Evolutionary conservation across 1,140 invertebrate genomes (phyloP).

Genomic region (Colletes latitarsis): DNA sequence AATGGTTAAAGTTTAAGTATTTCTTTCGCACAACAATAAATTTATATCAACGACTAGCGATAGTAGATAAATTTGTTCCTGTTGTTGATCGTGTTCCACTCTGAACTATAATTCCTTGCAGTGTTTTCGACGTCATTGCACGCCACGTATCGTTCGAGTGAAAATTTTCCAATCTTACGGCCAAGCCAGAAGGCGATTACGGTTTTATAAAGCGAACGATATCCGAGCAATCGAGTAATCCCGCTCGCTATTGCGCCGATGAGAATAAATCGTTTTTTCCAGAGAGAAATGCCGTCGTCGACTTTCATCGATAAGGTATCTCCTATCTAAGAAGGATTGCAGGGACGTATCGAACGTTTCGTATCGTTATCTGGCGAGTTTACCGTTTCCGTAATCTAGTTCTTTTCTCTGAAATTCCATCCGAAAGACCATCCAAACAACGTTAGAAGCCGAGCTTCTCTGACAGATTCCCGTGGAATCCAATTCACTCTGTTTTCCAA

Average conservation of each 20-base stretch:
- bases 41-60: too few relatives aligned
- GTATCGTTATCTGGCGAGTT: not conserved
- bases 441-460: too few relatives aligned
- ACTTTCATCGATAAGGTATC: conserved; percentile 19
- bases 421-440: too few relatives aligned
- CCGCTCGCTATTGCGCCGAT: not conserved
- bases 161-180: not conserved
- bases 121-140: too few relatives aligned
- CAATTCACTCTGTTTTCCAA: too few relatives aligned
- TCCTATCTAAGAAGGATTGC: not conserved
- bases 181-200: not conserved
- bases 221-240: not conserved
- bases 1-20: too few relatives aligned
- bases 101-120: not conserved
- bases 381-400: not conserved
- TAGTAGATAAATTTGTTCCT: too few relatives aligned
- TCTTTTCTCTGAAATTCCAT: too few relatives aligned
- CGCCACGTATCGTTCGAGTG: conserved; percentile 1
- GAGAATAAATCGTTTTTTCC: not conserved
- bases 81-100: not conserved
- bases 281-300: not conserved
- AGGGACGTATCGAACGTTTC: not conserved
- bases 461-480: too few relatives aligned
- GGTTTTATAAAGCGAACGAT: not conserved
- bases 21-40: too few relatives aligned